Evolutionary conservation across 2,888 invertebrate genomes (phyloP).

Genomic region (Rambutsinella grinnellia): DNA sequence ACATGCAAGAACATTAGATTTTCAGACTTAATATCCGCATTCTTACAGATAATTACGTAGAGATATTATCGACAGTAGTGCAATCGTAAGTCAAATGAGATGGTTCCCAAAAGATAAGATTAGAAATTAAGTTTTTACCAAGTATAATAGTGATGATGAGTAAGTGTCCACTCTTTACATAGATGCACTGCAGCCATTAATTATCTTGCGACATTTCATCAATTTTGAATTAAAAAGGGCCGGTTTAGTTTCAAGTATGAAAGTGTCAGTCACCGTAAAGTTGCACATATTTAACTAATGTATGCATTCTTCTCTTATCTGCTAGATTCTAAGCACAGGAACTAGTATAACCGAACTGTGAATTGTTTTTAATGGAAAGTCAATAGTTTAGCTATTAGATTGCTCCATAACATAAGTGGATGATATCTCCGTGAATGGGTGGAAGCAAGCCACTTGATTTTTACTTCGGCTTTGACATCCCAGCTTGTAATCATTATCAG

Average conservation of each 20-base stretch:
- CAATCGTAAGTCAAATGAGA: not conserved
- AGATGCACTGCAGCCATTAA: constrained; percentile 1
- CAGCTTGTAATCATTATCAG: constrained; percentile 7
- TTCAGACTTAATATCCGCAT: no score
- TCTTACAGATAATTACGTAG: not conserved
- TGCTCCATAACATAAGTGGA: not conserved
- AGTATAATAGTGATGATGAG: not conserved
- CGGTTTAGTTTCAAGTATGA: not conserved
- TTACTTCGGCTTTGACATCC: constrained; percentile 6
- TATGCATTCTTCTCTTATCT: not conserved
- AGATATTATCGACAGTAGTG: not conserved
- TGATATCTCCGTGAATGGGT: not conserved
- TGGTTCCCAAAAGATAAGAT: not conserved
- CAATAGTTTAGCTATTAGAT: not conserved
- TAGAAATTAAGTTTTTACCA: not conserved
- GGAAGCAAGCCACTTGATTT: constrained; percentile 9
- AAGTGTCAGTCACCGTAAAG: constrained; percentile 24
- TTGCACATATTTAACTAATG: no score
- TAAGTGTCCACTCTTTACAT: not conserved
- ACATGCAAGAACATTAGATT: no score
- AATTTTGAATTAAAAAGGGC: constrained; percentile 3
- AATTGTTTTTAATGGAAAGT: not conserved
- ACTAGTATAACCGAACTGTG: not conserved
- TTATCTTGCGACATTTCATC: constrained; percentile 1
- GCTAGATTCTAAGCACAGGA: no score